phyloP scores from a whole-genome alignment of 2,113 vertebrate genomes.

The Brachyhypopomus occidentalis region DNA sequence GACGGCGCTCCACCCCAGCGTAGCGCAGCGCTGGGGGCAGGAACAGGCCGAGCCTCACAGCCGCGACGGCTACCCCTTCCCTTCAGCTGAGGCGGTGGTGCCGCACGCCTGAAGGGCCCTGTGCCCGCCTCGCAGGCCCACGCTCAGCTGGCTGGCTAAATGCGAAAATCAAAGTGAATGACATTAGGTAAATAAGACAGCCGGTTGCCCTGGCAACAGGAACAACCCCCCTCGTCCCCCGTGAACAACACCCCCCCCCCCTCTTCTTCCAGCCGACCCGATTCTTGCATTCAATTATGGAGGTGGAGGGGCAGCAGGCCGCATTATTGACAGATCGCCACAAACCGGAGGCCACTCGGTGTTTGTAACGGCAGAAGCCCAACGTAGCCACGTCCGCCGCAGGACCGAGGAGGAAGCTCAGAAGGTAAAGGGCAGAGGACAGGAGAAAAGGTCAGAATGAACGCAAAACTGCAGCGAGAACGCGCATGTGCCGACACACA shows the following conservation, averaged over 20 bases:
- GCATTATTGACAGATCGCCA: constrained; percentile 77
- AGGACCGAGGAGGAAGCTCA: constrained; percentile 56
- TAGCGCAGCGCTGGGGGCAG: neutral
- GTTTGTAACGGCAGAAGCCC: constrained; percentile 74
- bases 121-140: constrained; percentile 44
- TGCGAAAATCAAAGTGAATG: constrained; percentile 81
- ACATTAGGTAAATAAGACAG: constrained; percentile 80
- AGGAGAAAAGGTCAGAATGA: constrained; percentile 36
- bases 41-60: neutral
- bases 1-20: too few relatives aligned
- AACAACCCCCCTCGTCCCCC: constrained; percentile 63
- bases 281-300: constrained; percentile 78
- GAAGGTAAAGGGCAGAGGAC: constrained; percentile 15
- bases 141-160: constrained; percentile 67
- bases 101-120: neutral
- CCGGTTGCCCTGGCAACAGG: constrained; percentile 77
- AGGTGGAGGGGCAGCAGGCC: constrained; percentile 75
- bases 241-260: constrained; percentile 67
- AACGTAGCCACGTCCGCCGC: constrained; percentile 66
- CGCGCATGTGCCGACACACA: neutral
- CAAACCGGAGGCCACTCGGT: constrained; percentile 72
- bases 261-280: constrained; percentile 75
- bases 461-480: constrained; percentile 15
- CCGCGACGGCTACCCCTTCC: constrained; percentile 9
- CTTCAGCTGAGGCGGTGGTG: neutral